Base-by-base conservation (phyloP, 2,888 invertebrate genomes). In the Eupithecia tripunctaria region DNA sequence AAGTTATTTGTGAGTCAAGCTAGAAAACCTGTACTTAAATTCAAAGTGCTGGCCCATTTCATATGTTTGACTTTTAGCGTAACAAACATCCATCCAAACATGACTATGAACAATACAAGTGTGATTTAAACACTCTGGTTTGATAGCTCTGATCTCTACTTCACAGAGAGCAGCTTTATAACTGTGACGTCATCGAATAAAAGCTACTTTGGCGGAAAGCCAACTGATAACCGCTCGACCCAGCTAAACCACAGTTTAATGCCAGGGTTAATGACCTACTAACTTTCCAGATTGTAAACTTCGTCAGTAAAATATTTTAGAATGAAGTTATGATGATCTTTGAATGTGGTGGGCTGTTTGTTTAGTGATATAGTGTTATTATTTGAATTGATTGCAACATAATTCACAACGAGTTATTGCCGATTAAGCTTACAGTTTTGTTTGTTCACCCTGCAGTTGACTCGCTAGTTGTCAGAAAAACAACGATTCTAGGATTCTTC, bases 211-310 rank as follows among this genome's bases (percentile, higher is more conserved):
- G 94, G 94, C 89, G 75, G 72, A 77, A 82, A 80, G 91, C 93
- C 94, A 93, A 86, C 86, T 89, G 91, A 91, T 91, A 93, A 87
- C 86, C 88, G 87, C 90, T 90, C 87, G 86, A 89, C 88, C 89
- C 85, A 80, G 86, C 87, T 86, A 84, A 84, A 86, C 86, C 85
- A 86, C 78, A 82, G 82, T 90, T 64, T 91, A 89, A 89, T 89
- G 88, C 82, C 81, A 85, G 56, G 92, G 90, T 86, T 90, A 91
- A 93, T 87, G 91, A 91, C 91, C 91, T 83, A 84, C 84, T 84
- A 85, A 89, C 85, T 89, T 89, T 87, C 87, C 87, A 87, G 85
- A 85, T 85, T 77, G 79, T 80, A 79, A 78, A 79, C 73, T 75
- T 76, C 36, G 70, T 73, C 76, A 75, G 78, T 77, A 72, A 76